Conservation (phyloP, 2,888 invertebrate species). For the Netelia virgata region DNA sequence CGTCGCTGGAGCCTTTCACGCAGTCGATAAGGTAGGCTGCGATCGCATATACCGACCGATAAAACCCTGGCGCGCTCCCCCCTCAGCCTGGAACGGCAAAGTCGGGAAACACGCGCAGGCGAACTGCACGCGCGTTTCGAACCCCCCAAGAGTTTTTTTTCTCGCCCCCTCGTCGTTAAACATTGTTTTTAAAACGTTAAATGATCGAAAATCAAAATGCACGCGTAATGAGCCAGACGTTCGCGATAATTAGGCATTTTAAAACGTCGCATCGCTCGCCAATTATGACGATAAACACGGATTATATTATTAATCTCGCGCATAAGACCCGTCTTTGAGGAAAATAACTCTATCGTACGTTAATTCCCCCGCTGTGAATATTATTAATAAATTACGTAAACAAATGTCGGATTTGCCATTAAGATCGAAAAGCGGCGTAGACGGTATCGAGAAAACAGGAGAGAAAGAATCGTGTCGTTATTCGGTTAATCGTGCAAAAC, state of each 20-base stretch:
- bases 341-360: conserved; percentile 64
- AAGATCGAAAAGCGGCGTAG: conserved; percentile 8
- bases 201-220: background rate
- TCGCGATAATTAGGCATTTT: conserved; percentile 43
- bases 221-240: background rate
- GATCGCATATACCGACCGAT: conserved; percentile 73
- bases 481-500: conserved; percentile 54
- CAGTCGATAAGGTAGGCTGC: conserved; percentile 77
- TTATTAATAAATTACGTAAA: conserved; percentile 28
- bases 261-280: conserved; percentile 20
- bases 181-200: conserved; percentile 17
- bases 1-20: conserved; percentile 27
- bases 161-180: conserved; percentile 18
- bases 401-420: conserved; percentile 4
- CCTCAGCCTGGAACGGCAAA: conserved; percentile 41
- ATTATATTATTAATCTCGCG: conserved; percentile 49
- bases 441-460: background rate
- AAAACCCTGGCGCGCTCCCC: conserved; percentile 25
- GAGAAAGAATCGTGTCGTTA: conserved; percentile 58
- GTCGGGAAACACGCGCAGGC: conserved; percentile 56
- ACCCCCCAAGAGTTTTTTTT: conserved; percentile 8
- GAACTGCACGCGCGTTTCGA: conserved; percentile 27
- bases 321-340: conserved; percentile 22
- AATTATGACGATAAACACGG: conserved; percentile 38
- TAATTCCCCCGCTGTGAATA: conserved; percentile 37